Percentiles rank a stretch among this genome's conserved stretches.
These are phyloP conservation scores for Heliconius hewitsoni DNA, from an alignment of 1,140 invertebrate species.

Conservation along the genomic window DNA sequence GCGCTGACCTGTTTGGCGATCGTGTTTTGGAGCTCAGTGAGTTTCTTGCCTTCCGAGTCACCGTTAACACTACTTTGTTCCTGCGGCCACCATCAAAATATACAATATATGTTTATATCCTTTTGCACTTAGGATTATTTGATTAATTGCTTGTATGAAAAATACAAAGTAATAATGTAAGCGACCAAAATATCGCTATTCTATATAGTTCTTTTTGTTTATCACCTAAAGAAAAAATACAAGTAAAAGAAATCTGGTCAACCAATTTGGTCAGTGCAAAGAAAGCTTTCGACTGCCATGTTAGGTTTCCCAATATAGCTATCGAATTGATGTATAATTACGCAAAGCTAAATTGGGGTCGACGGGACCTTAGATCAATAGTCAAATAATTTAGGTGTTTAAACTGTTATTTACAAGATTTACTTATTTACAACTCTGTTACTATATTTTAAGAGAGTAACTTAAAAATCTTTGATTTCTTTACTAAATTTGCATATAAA, in stretches of 20 bases:
- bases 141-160: not conserved
- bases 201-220: no score
- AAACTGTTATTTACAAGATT: not conserved
- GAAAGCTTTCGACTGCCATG: not conserved
- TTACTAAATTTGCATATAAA: no score
- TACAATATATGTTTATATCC: constrained; percentile 43
- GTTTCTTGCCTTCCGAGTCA: constrained; percentile 71
- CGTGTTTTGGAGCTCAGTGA: constrained; percentile 91
- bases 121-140: constrained; percentile 30
- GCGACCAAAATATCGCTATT: no score
- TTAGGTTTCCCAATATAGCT: not conserved
- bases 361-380: not conserved
- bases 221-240: no score
- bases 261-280: not conserved
- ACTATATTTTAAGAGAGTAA: not conserved
- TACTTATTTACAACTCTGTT: not conserved
- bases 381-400: not conserved
- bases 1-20: constrained; percentile 93
- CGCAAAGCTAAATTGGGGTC: not conserved
- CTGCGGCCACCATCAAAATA: constrained; percentile 67
- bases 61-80: constrained; percentile 75
- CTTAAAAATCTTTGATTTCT: no score
- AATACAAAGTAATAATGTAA: not conserved
- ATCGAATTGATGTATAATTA: not conserved
- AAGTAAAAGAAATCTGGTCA: not conserved